phyloP scores from a whole-genome alignment of 2,888 invertebrate species.

The Tetranychus truncatus region DNA sequence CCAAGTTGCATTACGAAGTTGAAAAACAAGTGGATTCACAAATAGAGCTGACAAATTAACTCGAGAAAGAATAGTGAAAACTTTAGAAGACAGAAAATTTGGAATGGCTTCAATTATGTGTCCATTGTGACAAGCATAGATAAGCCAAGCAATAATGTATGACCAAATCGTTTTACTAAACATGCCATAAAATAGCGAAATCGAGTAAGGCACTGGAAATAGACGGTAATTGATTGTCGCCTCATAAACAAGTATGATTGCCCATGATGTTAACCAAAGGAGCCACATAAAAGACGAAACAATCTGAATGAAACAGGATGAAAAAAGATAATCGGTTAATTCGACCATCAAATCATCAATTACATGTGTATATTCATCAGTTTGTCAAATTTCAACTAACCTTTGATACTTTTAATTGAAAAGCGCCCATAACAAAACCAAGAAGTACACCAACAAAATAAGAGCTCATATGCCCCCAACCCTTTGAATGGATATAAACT shows the following conservation, averaged over 20 bases:
- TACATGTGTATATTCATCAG: background rate
- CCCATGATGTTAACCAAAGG: background rate
- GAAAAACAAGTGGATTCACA: background rate
- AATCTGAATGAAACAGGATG: background rate
- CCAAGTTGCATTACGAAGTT: background rate
- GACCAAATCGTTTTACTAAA: background rate
- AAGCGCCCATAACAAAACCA: background rate
- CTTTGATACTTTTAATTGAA: background rate
- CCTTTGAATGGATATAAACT: background rate
- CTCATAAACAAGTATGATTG: background rate
- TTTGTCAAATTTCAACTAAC: background rate
- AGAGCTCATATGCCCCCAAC: background rate
- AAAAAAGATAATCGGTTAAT: background rate
- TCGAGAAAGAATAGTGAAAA: background rate
- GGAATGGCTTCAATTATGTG: background rate
- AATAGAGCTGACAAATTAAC: background rate
- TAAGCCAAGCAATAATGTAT: constrained; percentile 1
- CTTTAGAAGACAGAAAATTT: background rate
- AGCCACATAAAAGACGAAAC: background rate
- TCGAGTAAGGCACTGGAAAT: background rate
- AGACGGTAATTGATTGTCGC: background rate
- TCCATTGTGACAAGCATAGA: background rate
- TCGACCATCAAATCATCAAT: background rate
- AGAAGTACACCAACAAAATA: constrained; percentile 3
- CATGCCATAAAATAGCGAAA: background rate